Conservation (phyloP, 1,140 invertebrate genomes). For the Polypedilum vanderplanki region DNA sequence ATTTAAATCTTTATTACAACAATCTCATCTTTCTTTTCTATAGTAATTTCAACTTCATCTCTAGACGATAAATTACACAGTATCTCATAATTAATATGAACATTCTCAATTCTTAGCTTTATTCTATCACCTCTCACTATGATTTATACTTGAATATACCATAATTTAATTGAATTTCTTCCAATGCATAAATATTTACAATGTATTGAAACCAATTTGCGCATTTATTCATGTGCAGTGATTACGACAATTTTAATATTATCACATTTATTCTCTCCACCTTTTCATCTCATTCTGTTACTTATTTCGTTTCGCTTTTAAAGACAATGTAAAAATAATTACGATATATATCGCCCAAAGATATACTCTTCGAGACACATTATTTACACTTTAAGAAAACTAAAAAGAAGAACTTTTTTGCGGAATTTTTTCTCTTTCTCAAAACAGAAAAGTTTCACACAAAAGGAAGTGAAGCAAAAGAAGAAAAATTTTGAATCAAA, state of each 20-base stretch:
- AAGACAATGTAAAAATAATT: constrained; percentile 13
- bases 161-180: no score
- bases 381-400: not conserved
- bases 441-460: not conserved
- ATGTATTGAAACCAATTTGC: not conserved
- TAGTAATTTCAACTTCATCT: no score
- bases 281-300: not conserved
- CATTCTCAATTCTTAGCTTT: no score
- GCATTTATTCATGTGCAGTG: not conserved
- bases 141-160: no score
- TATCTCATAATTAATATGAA: no score
- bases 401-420: constrained; percentile 9
- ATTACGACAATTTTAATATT: constrained; percentile 5
- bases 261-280: not conserved
- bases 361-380: not conserved
- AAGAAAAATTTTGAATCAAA: constrained; percentile 3
- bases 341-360: not conserved
- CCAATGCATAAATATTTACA: not conserved
- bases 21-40: no score
- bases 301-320: not conserved
- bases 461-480: not conserved
- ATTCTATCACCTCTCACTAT: no score
- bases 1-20: no score
- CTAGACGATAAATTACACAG: no score
- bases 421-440: constrained; percentile 3